These are phyloP conservation scores for Caenorhabditis sp. DNA, from an alignment of 2,888 invertebrate species.

Conservation along the genomic window DNA sequence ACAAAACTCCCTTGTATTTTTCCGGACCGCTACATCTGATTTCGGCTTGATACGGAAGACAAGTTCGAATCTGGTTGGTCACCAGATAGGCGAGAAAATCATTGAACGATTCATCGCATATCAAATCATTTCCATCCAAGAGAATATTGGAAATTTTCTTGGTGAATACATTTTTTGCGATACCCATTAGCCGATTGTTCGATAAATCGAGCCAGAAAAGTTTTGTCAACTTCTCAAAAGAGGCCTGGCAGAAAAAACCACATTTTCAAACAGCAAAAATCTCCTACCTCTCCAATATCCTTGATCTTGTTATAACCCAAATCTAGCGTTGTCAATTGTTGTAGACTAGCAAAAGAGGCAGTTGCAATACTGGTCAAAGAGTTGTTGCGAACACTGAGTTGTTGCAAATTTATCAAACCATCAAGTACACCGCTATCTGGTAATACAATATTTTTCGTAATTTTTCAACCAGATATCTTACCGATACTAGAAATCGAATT, in stretches of 20 bases:
- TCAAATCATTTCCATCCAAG: slow-evolving; percentile 65
- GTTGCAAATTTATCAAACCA: slow-evolving; percentile 78
- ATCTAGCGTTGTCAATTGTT: slow-evolving; percentile 60
- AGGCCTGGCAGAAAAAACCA: slow-evolving; percentile 23
- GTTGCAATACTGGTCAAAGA: slow-evolving; percentile 46
- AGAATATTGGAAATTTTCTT: slow-evolving; percentile 61
- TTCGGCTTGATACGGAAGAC: slow-evolving; percentile 66
- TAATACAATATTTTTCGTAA: slow-evolving; percentile 4
- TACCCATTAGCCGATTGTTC: slow-evolving; percentile 55
- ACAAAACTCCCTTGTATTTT: slow-evolving; percentile 47
- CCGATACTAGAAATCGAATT: slow-evolving; percentile 81
- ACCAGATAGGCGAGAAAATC: slow-evolving; percentile 61
- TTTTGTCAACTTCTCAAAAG: slow-evolving; percentile 53
- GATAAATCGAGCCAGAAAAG: slow-evolving; percentile 68
- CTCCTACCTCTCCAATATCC: slow-evolving; percentile 76
- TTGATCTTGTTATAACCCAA: slow-evolving; percentile 79
- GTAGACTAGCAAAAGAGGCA: slow-evolving; percentile 54
- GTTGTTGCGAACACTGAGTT: slow-evolving; percentile 61
- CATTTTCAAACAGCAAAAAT: background rate
- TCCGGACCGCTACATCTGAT: slow-evolving; percentile 64
- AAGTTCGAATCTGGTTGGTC: slow-evolving; percentile 63
- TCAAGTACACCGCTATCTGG: slow-evolving; percentile 67
- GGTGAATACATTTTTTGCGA: slow-evolving; percentile 59
- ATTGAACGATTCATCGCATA: slow-evolving; percentile 64
- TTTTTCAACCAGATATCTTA: slow-evolving; percentile 18